Conservation (phyloP, 2,797 vertebrate species). For the Chaetophractus vellerosus region DNA sequence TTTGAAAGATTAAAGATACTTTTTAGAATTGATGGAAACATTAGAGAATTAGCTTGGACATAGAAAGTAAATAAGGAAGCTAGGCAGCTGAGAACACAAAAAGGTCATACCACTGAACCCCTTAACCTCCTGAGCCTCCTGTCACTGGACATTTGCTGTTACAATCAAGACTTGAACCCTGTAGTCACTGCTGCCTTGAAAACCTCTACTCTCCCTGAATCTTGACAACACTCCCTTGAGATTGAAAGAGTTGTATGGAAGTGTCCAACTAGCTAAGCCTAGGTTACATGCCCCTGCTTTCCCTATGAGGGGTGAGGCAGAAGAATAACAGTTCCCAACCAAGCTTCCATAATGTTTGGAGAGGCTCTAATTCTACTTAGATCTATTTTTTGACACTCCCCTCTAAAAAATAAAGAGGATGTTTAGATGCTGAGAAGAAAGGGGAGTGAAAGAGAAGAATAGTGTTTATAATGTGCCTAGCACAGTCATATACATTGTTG, state of each 20-base stretch:
- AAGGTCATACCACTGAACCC: neutral
- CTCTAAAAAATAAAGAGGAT: neutral
- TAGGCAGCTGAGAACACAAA: neutral
- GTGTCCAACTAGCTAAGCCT: neutral
- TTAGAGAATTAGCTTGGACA: constrained; percentile 29
- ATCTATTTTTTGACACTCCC: neutral
- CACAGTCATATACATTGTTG: neutral
- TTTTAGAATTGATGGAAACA: neutral
- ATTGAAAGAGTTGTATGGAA: neutral
- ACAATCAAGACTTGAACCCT: neutral
- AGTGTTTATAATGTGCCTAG: constrained; percentile 68
- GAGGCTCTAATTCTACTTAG: neutral
- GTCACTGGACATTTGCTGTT: neutral
- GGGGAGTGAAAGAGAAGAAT: constrained; percentile 41
- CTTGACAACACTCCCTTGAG: neutral
- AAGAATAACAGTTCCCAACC: neutral
- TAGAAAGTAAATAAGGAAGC: neutral
- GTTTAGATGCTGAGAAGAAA: constrained; percentile 41
- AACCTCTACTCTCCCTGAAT: neutral
- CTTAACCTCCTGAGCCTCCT: neutral
- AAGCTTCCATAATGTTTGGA: neutral
- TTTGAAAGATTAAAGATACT: neutral
- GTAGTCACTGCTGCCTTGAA: neutral
- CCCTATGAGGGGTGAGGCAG: neutral
- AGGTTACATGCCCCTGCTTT: neutral